Evolutionary conservation across 1,140 invertebrate species (phyloP).

Genomic region (Apis florea): DNA sequence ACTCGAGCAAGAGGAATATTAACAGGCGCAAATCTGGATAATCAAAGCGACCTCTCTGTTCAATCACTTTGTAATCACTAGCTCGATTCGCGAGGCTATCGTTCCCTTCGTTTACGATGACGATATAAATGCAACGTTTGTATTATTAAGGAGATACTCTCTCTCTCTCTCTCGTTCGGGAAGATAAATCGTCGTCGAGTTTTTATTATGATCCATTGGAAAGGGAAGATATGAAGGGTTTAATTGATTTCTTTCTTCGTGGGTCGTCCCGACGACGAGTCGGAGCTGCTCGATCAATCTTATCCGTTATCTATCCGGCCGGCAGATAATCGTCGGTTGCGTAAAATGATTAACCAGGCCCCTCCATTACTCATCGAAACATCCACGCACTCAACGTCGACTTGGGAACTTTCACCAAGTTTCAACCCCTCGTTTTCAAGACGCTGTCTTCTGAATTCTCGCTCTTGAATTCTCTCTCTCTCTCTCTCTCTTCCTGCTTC

Average conservation of each 20-base stretch:
- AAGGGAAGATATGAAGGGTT: slow-evolving; percentile 17
- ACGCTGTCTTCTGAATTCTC: background rate
- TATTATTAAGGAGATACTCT: slow-evolving; percentile 37
- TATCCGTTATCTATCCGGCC: slow-evolving; percentile 22
- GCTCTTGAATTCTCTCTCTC: background rate
- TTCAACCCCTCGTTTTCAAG: slow-evolving; percentile 34
- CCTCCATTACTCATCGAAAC: slow-evolving; percentile 42
- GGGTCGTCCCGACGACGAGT: background rate
- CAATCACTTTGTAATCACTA: background rate
- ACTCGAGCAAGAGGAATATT: no score
- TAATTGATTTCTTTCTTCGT: slow-evolving; percentile 46
- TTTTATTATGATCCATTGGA: slow-evolving; percentile 11
- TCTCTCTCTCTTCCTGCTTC: background rate
- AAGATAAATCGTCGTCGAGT: slow-evolving; percentile 38
- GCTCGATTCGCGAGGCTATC: no score
- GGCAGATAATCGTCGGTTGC: slow-evolving; percentile 46
- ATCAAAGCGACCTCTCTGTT: background rate
- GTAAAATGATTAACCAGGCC: slow-evolving; percentile 39
- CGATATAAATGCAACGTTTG: background rate
- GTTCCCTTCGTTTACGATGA: no score
- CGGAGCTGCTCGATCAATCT: slow-evolving; percentile 33
- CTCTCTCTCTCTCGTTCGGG: background rate
- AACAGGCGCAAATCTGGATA: background rate
- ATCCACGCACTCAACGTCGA: background rate
- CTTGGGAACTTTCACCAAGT: slow-evolving; percentile 29